Conservation (phyloP, 2,113 vertebrate genomes). For the Sinocyclocheilus grahami region DNA sequence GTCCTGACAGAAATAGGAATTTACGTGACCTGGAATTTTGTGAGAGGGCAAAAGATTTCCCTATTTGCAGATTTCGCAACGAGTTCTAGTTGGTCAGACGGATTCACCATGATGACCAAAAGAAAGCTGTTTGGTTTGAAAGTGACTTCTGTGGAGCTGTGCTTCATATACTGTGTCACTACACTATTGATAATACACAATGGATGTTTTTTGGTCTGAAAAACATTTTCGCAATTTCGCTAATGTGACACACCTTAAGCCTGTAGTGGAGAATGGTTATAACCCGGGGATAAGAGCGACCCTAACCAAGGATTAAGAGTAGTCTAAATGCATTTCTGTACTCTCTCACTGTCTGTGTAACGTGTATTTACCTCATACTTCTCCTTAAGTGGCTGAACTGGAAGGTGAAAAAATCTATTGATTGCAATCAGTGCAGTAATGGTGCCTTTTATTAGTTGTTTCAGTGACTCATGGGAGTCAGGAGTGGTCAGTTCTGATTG, state of each 20-base stretch:
- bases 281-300: neutral
- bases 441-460: conserved; percentile 36
- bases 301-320: neutral
- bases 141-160: neutral
- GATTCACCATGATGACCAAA: neutral
- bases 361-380: neutral
- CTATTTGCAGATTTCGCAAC: neutral
- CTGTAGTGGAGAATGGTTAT: neutral
- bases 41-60: no score
- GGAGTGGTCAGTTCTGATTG: no score
- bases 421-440: neutral
- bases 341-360: neutral
- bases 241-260: no score
- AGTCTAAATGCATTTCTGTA: neutral
- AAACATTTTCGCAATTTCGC: no score
- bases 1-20: no score
- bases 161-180: neutral
- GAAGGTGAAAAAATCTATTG: neutral
- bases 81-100: neutral
- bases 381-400: neutral
- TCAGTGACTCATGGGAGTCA: neutral
- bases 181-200: no score
- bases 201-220: no score
- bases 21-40: no score
- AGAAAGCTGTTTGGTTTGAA: neutral